Percentiles rank a stretch among this genome's conserved stretches.
Conservation (phyloP, 2,888 invertebrate genomes). For the Cantharis rufa region DNA sequence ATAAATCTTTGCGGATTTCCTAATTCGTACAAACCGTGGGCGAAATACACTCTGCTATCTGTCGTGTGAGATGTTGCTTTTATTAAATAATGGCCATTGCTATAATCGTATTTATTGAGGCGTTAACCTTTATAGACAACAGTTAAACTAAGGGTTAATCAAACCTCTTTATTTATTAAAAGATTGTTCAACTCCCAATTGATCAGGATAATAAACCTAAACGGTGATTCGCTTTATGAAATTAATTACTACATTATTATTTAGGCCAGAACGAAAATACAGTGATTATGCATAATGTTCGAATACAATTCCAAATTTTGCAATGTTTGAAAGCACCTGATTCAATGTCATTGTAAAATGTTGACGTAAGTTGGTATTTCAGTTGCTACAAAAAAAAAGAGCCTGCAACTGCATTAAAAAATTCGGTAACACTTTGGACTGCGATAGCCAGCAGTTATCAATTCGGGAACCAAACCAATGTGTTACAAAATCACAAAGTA, state of each 20-base stretch:
- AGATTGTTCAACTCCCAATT: neutral
- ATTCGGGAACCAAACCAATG: neutral
- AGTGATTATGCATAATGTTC: neutral
- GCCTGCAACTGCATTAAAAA: neutral
- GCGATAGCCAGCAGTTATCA: neutral
- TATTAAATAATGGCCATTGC: constrained; percentile 23
- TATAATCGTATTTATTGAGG: constrained; percentile 18
- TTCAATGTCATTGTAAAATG: neutral
- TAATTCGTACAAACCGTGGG: constrained; percentile 24
- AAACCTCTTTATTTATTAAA: neutral
- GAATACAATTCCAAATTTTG: neutral
- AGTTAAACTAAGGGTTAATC: constrained; percentile 8
- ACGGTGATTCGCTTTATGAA: neutral
- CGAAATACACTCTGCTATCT: constrained; percentile 16
- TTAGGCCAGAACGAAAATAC: neutral
- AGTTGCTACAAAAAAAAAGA: neutral
- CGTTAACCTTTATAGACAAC: constrained; percentile 24
- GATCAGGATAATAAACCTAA: neutral
- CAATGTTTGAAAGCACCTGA: neutral
- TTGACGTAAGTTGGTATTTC: neutral
- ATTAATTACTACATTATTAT: neutral
- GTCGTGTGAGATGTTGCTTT: constrained; percentile 14
- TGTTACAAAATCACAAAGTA: neutral
- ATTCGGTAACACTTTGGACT: neutral
- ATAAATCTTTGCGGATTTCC: constrained; percentile 14